These are phyloP conservation scores for Netelia virgata DNA, from an alignment of 2,888 invertebrate genomes.

Conservation along the genomic window DNA sequence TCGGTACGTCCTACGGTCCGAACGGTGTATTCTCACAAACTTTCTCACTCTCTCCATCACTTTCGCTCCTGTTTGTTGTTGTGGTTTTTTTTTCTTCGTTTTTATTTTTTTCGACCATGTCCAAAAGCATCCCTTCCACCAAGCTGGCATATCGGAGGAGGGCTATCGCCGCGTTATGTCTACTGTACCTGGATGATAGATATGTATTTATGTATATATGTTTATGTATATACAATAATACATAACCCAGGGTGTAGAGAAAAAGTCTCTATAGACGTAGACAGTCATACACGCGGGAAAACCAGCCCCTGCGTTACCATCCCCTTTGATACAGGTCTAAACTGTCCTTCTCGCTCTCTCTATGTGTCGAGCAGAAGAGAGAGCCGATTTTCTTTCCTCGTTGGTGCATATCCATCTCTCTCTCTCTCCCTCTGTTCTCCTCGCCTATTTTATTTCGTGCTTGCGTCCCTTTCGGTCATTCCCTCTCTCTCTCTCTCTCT, in stretches of 20 bases:
- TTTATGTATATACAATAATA: no score
- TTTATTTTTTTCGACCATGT: slow-evolving; percentile 81
- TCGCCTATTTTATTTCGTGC: slow-evolving; percentile 57
- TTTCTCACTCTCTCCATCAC: slow-evolving; percentile 70
- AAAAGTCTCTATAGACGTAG: no score
- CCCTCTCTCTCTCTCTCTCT: slow-evolving; percentile 63
- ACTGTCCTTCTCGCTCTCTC: no score
- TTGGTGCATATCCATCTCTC: background rate
- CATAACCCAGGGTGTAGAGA: no score
- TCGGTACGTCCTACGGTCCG: slow-evolving; percentile 15
- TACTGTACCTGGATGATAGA: slow-evolving; percentile 70
- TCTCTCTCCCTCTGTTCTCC: slow-evolving; percentile 45
- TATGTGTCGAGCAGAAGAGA: no score
- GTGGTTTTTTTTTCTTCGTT: slow-evolving; percentile 54
- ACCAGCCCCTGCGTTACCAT: no score
- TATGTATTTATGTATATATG: no score
- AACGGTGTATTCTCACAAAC: slow-evolving; percentile 60
- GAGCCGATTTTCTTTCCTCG: no score
- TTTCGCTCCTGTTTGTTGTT: slow-evolving; percentile 62
- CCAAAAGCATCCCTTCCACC: slow-evolving; percentile 74
- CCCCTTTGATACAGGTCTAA: no score
- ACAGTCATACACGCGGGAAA: no score
- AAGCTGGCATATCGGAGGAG: background rate
- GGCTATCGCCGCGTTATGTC: slow-evolving; percentile 20
- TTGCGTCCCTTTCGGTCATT: slow-evolving; percentile 67